Conservation (phyloP, 2,113 vertebrate species). For the Talpa occidentalis region DNA sequence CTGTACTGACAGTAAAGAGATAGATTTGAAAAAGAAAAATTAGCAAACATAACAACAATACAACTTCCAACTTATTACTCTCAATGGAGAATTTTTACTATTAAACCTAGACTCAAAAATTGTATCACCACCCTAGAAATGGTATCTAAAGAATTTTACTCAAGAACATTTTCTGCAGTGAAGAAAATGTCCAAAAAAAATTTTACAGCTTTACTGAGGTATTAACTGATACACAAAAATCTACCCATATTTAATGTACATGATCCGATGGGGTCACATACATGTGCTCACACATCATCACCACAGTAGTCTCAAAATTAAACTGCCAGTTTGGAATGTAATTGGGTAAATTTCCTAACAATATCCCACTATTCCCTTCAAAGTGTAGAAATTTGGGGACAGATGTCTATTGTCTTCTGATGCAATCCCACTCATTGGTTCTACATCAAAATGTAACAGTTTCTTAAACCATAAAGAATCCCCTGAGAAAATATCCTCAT, state of each 20-base stretch:
- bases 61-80: not conserved
- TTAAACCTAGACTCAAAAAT: not conserved
- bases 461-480: not conserved
- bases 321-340: constrained; percentile 8
- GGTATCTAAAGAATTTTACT: not conserved
- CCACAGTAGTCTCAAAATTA: not conserved
- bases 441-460: not conserved
- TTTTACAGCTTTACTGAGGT: not conserved
- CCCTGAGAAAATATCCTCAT: not conserved
- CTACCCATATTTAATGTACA: not conserved
- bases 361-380: not conserved
- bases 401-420: not conserved
- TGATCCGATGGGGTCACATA: not conserved
- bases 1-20: not conserved
- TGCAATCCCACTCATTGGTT: not conserved
- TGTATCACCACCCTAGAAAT: not conserved
- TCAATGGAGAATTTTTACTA: not conserved
- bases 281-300: not conserved
- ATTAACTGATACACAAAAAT: not conserved
- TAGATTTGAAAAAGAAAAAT: not conserved
- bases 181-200: not conserved
- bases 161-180: not conserved
- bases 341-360: not conserved
- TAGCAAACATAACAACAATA: not conserved
- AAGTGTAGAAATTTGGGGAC: not conserved